Evolutionary conservation across 2,888 invertebrate species (phyloP), one percentile per base, ranked within the genome.

Genomic region (Dexiosoma caninum): DNA sequence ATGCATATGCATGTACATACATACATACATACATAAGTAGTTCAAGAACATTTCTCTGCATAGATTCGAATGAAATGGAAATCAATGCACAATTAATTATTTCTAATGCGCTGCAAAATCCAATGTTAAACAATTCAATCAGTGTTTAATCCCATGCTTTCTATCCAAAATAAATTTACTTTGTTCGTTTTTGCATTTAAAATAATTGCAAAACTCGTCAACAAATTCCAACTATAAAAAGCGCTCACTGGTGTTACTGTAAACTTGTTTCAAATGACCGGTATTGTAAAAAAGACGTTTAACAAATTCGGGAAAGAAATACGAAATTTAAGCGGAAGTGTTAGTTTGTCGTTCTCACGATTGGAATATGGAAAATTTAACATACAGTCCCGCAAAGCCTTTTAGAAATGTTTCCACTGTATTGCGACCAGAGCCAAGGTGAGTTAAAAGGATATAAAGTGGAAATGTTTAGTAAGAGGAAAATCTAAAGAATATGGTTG

Each of bases 331-430:
- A 57, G 35, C 59, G 51, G 42, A 14, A 67, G 44, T 67, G 49
- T 49, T 67, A 37, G 4, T 16, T 40, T 60, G 32, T 40, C 32
- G 27, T 79, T 59, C 9, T 5, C 35, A 40, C 35, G 35, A 27
- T 32, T 37, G n/a, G 44, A 81, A 16, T 64, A 81, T 81, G 81
- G 72, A 49, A 44, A 67, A 81, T 57, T 16, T 35, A 32, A 40
- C 27, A 8, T 35, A 44, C 70, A 78, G 79, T 40, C 70, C 55
- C 35, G 62, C 37, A 59, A 82, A 71, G 72, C 70, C 32, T 35
- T 83, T 84, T 64, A 75, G 82, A 53, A 88, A 88, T 84, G 83
- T 87, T 44, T 85, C 88, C 49, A 86, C 86, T 10, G 88, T 83
- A 57, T 75, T 88, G 62, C 86, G 85, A 7, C 85, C 88, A 55